phyloP scores from a whole-genome alignment of 2,113 vertebrate genomes.

The Osmerus eperlanus region DNA sequence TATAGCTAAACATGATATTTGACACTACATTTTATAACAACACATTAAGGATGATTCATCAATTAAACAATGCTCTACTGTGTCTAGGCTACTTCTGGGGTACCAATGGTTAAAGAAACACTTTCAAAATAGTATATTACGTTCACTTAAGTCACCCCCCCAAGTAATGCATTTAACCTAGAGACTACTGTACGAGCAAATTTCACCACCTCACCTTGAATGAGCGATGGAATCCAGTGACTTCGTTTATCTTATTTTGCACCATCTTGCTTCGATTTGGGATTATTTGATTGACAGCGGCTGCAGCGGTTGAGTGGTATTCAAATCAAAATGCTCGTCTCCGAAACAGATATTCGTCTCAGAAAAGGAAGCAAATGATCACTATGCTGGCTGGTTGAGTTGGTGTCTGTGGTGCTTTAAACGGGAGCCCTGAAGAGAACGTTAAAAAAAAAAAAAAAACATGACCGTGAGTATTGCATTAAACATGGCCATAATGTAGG shows the following conservation, averaged over 20 bases:
- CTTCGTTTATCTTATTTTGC: conserved; percentile 86
- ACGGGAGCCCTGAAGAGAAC: conserved; percentile 65
- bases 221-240: conserved; percentile 87
- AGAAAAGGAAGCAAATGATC: conserved; percentile 57
- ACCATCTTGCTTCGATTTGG: conserved; percentile 78
- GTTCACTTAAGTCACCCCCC: neutral
- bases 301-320: conserved; percentile 47
- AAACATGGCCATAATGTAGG: no score
- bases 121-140: no score
- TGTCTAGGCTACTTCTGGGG: no score
- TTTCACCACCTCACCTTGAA: conserved; percentile 79
- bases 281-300: conserved; percentile 42
- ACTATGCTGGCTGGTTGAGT: conserved; percentile 58
- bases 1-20: neutral
- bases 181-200: neutral
- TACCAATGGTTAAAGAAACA: no score
- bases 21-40: no score
- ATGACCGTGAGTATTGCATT: no score
- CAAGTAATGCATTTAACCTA: neutral
- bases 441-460: neutral
- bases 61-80: no score
- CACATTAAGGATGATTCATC: no score
- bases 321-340: conserved; percentile 56
- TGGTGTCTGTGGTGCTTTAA: conserved; percentile 65
- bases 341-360: conserved; percentile 54